Evolutionary conservation across 1,140 invertebrate genomes (phyloP).

Genomic region (Eupeodes corollae): DNA sequence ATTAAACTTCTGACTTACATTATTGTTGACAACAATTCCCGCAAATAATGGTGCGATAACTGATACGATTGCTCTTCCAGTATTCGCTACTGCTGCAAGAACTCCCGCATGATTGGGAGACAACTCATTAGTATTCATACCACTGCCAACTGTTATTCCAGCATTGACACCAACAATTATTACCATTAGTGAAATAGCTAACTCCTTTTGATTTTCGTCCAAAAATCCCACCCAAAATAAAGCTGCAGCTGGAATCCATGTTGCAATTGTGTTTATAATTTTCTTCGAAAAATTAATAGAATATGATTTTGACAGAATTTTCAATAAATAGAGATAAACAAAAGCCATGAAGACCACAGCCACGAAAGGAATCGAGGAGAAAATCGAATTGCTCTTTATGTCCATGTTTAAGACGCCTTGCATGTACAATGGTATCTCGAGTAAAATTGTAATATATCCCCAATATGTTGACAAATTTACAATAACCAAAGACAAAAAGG

Average conservation of each 20-base stretch:
- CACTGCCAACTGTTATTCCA: conserved; percentile 52
- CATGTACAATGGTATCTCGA: conserved; percentile 84
- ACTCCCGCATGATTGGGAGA: conserved; percentile 60
- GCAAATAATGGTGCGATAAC: conserved; percentile 52
- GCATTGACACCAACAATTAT: conserved; percentile 61
- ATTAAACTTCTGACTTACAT: conserved; percentile 38
- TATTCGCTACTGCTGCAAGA: conserved; percentile 53
- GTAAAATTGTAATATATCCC: conserved; percentile 87
- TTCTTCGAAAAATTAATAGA: conserved; percentile 46
- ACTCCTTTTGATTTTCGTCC: background rate
- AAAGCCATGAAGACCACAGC: conserved; percentile 58
- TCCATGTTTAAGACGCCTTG: conserved; percentile 67
- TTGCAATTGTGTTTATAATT: conserved; percentile 47
- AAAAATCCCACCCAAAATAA: conserved; percentile 47
- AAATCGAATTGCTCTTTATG: conserved; percentile 59
- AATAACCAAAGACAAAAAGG: conserved; percentile 73
- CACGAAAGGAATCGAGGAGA: conserved; percentile 69
- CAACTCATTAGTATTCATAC: conserved; percentile 55
- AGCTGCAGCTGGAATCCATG: conserved; percentile 43
- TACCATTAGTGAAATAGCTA: conserved; percentile 47
- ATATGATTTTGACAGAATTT: conserved; percentile 45
- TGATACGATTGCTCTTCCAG: conserved; percentile 52
- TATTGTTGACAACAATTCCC: conserved; percentile 46
- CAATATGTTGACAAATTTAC: conserved; percentile 81
- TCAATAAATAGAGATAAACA: conserved; percentile 49